Evolutionary conservation across 2,113 vertebrate genomes (phyloP).

Genomic region (Cololabis saira): DNA sequence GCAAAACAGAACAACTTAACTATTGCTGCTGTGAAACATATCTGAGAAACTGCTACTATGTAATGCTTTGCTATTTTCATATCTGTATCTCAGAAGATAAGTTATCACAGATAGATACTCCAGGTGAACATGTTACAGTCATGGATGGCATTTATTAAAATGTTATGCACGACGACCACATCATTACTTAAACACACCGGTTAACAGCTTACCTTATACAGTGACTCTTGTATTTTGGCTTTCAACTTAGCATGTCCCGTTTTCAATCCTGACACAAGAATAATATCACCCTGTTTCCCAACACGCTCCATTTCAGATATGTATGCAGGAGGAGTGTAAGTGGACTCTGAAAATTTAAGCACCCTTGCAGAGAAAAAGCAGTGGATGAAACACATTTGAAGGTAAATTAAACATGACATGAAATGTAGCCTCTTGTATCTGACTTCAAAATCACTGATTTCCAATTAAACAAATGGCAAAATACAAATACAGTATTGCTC

Average conservation of each 20-base stretch:
- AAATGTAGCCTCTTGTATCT: neutral
- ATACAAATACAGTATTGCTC: neutral
- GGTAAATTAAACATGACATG: neutral
- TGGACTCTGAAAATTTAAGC: slow-evolving; percentile 93
- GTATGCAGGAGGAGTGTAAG: slow-evolving; percentile 90
- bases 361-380: slow-evolving; percentile 78
- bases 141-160: too few relatives aligned
- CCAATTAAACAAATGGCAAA: neutral
- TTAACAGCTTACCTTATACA: slow-evolving; percentile 76
- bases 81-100: neutral
- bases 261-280: slow-evolving; percentile 85
- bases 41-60: neutral
- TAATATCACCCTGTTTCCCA: slow-evolving; percentile 88
- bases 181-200: too few relatives aligned
- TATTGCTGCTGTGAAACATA: too few relatives aligned
- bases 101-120: neutral
- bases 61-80: slow-evolving; percentile 24
- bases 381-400: neutral
- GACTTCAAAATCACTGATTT: neutral
- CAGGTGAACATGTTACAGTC: too few relatives aligned
- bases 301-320: slow-evolving; percentile 96
- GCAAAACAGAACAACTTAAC: too few relatives aligned
- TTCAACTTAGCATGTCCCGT: slow-evolving; percentile 87
- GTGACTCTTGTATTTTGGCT: slow-evolving; percentile 80
- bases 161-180: too few relatives aligned